Conservation (phyloP, 2,888 invertebrate genomes). For the Andrena praecox region DNA sequence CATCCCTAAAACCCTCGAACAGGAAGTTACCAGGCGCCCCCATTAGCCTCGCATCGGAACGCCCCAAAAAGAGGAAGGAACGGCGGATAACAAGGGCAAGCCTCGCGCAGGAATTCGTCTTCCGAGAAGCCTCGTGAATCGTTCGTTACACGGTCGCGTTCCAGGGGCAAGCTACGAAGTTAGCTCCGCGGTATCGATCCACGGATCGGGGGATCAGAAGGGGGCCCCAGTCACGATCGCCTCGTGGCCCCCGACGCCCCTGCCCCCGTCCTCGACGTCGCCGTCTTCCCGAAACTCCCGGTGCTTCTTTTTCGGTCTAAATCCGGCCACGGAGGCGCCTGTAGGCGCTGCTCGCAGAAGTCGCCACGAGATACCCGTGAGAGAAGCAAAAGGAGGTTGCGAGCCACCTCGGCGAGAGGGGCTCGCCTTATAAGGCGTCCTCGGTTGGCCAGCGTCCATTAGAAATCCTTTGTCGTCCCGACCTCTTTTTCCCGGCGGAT, state of each 20-base stretch:
- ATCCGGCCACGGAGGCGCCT: conserved; percentile 77
- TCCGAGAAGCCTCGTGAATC: conserved; percentile 35
- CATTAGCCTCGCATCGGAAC: background rate
- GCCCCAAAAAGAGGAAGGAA: too few relatives aligned
- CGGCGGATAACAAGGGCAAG: background rate
- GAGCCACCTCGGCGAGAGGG: conserved; percentile 65
- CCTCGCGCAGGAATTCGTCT: conserved; percentile 41
- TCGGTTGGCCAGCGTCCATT: conserved; percentile 78
- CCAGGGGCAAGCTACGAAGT: conserved; percentile 36
- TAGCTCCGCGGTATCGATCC: conserved; percentile 50
- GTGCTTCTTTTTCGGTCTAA: conserved; percentile 76
- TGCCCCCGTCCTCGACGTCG: conserved; percentile 44
- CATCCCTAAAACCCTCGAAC: background rate
- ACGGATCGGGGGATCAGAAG: conserved; percentile 48
- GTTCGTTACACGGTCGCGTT: conserved; percentile 34
- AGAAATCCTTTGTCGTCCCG: conserved; percentile 80
- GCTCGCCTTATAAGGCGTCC: conserved; percentile 81
- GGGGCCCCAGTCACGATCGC: conserved; percentile 60
- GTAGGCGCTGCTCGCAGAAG: conserved; percentile 68
- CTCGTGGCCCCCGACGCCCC: conserved; percentile 36
- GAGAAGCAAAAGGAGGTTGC: conserved; percentile 64
- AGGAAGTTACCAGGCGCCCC: background rate
- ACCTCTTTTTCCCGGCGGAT: conserved; percentile 67
- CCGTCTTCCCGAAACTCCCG: conserved; percentile 63
- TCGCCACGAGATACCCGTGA: conserved; percentile 53